Base-by-base conservation (phyloP, 2,888 invertebrate species). In the Luffia ferchaultella region DNA sequence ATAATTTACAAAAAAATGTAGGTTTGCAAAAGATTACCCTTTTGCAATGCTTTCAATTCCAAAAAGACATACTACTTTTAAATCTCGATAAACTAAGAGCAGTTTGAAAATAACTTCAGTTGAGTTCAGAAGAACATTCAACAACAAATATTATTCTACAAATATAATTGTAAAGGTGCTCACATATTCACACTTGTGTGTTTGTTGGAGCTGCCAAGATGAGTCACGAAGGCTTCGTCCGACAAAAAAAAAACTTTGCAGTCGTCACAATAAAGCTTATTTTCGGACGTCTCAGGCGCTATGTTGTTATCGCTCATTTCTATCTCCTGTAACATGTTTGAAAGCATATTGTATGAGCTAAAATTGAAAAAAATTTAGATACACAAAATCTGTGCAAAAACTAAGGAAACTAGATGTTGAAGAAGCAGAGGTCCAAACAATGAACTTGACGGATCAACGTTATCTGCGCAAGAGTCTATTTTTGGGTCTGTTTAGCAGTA, bases 201-300 rank as follows among this genome's bases (percentile, higher is more conserved):
- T 51, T 73, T 78, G 60, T 67, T 73, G 2, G 80, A 79, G 60
- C 76, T 76, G 45, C 76, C 76, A 18, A 79, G 70, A 49, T 80
- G 80, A 1, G 73, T 77, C 16, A 57, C 58, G 62, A 62, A 79
- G 0, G 80, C 80, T 0, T 55, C 56, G 9, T 67, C 63, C 50
- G 60, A 67, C 9, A 67, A 56, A 60, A 83, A 80, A 59, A 73
- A 71, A 1, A 83, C 60, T 46, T 63, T 56, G 55, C 82, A 83
- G 18, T 76, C 80, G 0, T 59, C 61, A 57, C 82, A 83, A 65
- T 71, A 75, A 53, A 64, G 55, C 2, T 20, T 1, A 2, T 68
- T 60, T 52, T 65, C 62, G 0, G 59, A 1, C 2, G 2, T 19
- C 2, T n/a, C 52, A 0, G 61, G 57, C 51, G 66, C 59, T 20